Percentiles rank a stretch among this genome's conserved stretches.
Evolutionary conservation across 2,113 vertebrate species (phyloP).

Genomic region (Sinocyclocheilus grahami): DNA sequence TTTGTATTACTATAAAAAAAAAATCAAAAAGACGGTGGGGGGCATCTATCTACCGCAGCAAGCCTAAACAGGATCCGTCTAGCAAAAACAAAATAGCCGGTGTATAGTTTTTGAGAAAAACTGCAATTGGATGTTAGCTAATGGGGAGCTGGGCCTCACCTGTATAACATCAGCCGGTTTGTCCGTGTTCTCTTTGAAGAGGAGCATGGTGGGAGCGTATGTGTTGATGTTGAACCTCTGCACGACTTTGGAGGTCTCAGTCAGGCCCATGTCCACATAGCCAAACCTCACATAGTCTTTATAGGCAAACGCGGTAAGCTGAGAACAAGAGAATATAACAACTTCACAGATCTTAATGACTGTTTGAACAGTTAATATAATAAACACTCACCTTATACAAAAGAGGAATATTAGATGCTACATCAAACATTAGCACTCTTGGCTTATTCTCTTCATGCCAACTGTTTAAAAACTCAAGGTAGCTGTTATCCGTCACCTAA

Average conservation of each 20-base stretch:
- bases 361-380: background rate
- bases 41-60: too few relatives aligned
- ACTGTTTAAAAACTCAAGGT: slow-evolving; percentile 81
- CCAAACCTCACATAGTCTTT: slow-evolving; percentile 89
- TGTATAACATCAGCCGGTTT: slow-evolving; percentile 86
- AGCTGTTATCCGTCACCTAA: slow-evolving; percentile 90
- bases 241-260: slow-evolving; percentile 75
- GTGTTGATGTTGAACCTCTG: slow-evolving; percentile 85
- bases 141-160: slow-evolving; percentile 63
- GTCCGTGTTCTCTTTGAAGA: slow-evolving; percentile 89
- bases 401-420: slow-evolving; percentile 78
- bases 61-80: too few relatives aligned
- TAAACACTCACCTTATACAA: slow-evolving; percentile 84
- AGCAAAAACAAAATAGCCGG: background rate
- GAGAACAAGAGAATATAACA: slow-evolving; percentile 2
- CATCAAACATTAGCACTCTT: slow-evolving; percentile 87
- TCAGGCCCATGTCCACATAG: slow-evolving; percentile 81
- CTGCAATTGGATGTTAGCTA: background rate
- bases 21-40: too few relatives aligned
- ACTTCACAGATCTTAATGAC: background rate
- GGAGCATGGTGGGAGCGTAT: slow-evolving; percentile 85
- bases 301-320: slow-evolving; percentile 90
- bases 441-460: slow-evolving; percentile 94
- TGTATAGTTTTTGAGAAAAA: background rate
- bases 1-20: too few relatives aligned